Conservation (phyloP, 2,888 invertebrate genomes). For the Agrilus mali region DNA sequence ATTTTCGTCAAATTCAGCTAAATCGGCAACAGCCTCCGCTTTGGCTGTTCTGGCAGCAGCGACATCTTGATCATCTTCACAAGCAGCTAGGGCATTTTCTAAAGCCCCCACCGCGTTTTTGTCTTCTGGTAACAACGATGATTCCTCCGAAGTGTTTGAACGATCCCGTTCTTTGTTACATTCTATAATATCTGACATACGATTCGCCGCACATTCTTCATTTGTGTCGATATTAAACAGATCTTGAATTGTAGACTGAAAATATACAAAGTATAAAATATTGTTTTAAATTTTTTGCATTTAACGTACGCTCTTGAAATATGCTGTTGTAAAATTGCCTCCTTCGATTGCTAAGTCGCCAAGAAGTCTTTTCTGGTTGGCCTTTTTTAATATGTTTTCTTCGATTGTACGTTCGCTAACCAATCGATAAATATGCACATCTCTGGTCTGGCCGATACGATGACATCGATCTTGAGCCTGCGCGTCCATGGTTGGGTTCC, state of each 20-base stretch:
- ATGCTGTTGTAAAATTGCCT: conserved; percentile 96
- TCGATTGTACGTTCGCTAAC: conserved; percentile 96
- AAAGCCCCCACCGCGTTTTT: conserved; percentile 51
- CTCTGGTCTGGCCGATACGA: conserved; percentile 96
- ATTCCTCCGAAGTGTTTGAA: conserved; percentile 17
- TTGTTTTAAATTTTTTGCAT: neutral
- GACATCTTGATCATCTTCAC: conserved; percentile 92
- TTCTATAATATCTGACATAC: conserved; percentile 46
- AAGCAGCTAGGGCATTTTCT: conserved; percentile 76
- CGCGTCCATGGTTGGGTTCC: conserved; percentile 99
- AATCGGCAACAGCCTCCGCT: conserved; percentile 78
- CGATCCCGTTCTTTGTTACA: conserved; percentile 31
- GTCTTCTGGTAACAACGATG: conserved; percentile 33
- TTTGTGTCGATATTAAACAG: conserved; percentile 67
- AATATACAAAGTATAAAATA: conserved; percentile 11
- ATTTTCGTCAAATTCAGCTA: conserved; percentile 92
- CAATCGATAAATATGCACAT: conserved; percentile 90
- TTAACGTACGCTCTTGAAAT: conserved; percentile 68
- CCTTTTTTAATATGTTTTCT: conserved; percentile 98
- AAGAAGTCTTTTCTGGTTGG: conserved; percentile 90
- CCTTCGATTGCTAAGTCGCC: conserved; percentile 97
- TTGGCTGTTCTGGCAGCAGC: conserved; percentile 80
- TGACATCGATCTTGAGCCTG: conserved; percentile 95
- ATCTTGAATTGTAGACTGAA: conserved; percentile 81
- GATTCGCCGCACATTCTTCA: conserved; percentile 43